A percentile compares a stretch with the other conserved stretches of the same genome.
phyloP scores from a whole-genome alignment of 2,797 vertebrate species.

The Sebastes wilsoni region DNA sequence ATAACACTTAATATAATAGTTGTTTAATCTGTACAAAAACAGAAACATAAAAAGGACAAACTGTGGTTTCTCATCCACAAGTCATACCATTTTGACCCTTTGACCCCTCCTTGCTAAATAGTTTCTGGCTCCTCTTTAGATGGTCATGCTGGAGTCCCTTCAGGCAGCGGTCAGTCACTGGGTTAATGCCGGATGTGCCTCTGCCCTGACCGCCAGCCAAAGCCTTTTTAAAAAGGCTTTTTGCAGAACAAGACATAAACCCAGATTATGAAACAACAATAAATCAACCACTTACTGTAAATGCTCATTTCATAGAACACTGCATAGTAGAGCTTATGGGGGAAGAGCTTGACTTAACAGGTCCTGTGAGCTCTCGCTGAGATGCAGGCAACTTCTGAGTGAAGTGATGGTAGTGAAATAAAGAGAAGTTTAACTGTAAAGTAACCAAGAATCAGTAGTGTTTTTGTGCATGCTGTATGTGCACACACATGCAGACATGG shows the following conservation, averaged over 20 bases:
- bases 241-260: constrained; percentile 85
- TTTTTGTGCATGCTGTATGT: not conserved
- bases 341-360: constrained; percentile 40
- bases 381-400: constrained; percentile 21
- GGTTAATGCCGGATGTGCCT: constrained; percentile 64
- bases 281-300: constrained; percentile 69
- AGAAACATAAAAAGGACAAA: not conserved
- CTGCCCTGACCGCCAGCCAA: constrained; percentile 45
- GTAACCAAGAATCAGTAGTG: not conserved
- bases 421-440: constrained; percentile 3
- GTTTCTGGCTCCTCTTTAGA: not conserved
- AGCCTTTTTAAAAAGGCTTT: constrained; percentile 75
- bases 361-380: constrained; percentile 18
- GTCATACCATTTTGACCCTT: not conserved
- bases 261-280: constrained; percentile 85
- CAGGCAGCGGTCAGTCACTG: constrained; percentile 33
- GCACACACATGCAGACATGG: not conserved
- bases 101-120: not conserved
- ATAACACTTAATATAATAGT: not conserved
- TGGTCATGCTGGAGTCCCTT: constrained; percentile 1
- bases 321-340: constrained; percentile 63
- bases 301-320: constrained; percentile 76
- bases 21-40: not conserved
- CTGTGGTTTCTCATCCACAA: not conserved
- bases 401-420: constrained; percentile 16